Evolutionary conservation across 1,140 invertebrate species (phyloP).

Genomic region (Onthophagus taurus): DNA sequence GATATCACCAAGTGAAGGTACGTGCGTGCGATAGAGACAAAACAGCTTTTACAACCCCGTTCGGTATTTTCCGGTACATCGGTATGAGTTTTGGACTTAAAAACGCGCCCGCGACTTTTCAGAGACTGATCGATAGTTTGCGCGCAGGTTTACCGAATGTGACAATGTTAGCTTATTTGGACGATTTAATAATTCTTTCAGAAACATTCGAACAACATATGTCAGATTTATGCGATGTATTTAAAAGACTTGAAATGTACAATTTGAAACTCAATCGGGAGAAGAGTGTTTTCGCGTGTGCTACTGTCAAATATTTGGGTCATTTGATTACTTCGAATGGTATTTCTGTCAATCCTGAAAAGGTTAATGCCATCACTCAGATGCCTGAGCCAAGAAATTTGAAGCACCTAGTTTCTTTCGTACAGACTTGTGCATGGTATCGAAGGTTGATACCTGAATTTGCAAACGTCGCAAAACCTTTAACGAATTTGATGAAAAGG

Average conservation of each 20-base stretch:
- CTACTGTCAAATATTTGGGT: constrained; percentile 3
- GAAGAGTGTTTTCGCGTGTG: neutral
- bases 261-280: neutral
- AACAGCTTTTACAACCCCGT: neutral
- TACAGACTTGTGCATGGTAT: constrained; percentile 8
- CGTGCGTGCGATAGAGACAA: neutral
- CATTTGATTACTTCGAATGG: neutral
- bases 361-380: neutral
- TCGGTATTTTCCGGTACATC: neutral
- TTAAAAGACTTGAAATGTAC: neutral
- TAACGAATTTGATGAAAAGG: constrained; percentile 19
- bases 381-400: neutral
- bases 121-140: neutral
- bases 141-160: neutral
- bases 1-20: constrained; percentile 1
- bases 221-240: neutral
- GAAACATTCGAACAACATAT: constrained; percentile 1
- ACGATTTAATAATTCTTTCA: neutral
- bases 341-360: neutral
- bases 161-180: neutral
- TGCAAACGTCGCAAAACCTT: constrained; percentile 13
- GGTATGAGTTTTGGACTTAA: neutral
- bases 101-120: neutral
- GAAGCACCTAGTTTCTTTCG: constrained; percentile 1
- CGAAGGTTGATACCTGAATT: constrained; percentile 16